phyloP scores from a whole-genome alignment of 1,140 invertebrate species.

The Theocolax elegans region DNA sequence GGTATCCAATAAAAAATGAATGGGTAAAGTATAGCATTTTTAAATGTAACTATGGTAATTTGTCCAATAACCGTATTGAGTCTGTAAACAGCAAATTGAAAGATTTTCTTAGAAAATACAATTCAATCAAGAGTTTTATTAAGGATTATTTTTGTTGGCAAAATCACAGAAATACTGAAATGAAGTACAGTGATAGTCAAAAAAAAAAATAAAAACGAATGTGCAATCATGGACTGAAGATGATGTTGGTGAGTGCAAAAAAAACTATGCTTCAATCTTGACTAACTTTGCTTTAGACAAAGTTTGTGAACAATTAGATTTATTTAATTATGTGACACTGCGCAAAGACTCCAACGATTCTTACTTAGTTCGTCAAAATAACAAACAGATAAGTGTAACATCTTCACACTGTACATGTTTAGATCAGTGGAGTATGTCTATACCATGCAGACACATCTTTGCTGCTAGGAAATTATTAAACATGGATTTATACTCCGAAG shows the following conservation, averaged over 20 bases:
- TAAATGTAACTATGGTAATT: slow-evolving; percentile 15
- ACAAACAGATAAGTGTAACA: neutral
- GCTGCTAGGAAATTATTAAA: slow-evolving; percentile 4
- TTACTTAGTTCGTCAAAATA: neutral
- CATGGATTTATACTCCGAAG: neutral
- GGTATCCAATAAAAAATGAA: slow-evolving; percentile 6
- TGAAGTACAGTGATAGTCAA: neutral
- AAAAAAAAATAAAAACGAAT: neutral
- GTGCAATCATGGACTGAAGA: no score
- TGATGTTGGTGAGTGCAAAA: neutral
- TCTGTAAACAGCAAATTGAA: slow-evolving; percentile 10
- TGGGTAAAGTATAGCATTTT: slow-evolving; percentile 20
- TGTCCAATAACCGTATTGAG: slow-evolving; percentile 29
- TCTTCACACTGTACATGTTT: neutral
- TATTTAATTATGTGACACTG: neutral
- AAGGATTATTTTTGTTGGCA: neutral
- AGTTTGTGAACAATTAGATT: neutral
- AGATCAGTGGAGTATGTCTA: slow-evolving; percentile 1
- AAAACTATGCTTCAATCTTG: neutral
- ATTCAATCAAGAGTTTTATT: neutral
- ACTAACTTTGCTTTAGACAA: neutral
- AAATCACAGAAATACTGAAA: neutral
- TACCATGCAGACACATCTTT: slow-evolving; percentile 25
- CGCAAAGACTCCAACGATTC: neutral
- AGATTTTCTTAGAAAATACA: neutral